Base-by-base conservation (phyloP, 2,797 vertebrate genomes). In the Spinibarbus caldwelli region DNA sequence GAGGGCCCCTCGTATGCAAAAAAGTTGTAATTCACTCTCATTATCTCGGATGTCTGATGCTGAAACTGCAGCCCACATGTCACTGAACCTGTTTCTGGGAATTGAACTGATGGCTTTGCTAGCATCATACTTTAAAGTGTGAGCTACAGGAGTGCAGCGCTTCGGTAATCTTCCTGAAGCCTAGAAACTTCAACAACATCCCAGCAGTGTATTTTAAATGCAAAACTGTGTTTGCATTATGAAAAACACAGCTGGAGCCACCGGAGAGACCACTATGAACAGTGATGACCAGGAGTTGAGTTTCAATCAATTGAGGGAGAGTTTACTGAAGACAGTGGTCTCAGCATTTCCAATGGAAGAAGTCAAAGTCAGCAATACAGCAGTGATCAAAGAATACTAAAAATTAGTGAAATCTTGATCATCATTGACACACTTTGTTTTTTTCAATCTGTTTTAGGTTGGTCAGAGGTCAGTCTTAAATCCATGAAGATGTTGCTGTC, bases 1-100 rank as follows among this genome's bases (percentile, higher is more conserved):
- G 78, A 72, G 81, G 84, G 85, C 82, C 84, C 86, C 34, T 43
- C 66, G 64, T 90, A 88, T 90, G 84, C 89, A 89, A 88, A 90
- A 73, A 79, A 86, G 85, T 87, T 80, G 90, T 90, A 45, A 89
- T 92, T 92, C 87, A 52, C 76, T 84, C 81, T 90, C 85, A 91
- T 90, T 90, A 88, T n/a, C n/a, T n/a, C n/a, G n/a, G n/a, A n/a
- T 77, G 62, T 57, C 26, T 78, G 19, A 57, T 5, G 14, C 62
- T 67, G 64, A 78, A 68, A 78, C 57, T 54, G 68, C 82, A 75
- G 78, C 66, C 45, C 54, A 52, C 36, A 77, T 75, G 34, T 64
- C 26, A 31, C 23, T 73, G 41, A 85, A 80, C 78, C 54, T 43
- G 54, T 84, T 82, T n/a, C n/a, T n/a, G n/a, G n/a, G n/a, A n/a